Evolutionary conservation across 2,888 invertebrate species (phyloP).

Genomic region (Rhingia campestris): DNA sequence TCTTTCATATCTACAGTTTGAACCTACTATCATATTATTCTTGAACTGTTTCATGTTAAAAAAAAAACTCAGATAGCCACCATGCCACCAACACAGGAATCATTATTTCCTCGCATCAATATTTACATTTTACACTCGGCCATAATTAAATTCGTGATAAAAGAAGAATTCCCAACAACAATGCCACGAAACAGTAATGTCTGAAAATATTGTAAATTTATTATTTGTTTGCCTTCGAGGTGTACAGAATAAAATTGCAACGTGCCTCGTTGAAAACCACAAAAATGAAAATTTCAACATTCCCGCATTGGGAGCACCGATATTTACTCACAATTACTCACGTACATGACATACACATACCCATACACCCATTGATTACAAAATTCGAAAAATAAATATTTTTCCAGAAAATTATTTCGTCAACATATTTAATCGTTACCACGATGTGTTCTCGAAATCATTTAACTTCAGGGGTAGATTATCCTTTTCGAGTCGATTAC

Average conservation of each 20-base stretch:
- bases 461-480: too few relatives aligned
- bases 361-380: background rate
- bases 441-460: background rate
- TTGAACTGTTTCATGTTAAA: too few relatives aligned
- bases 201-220: constrained; percentile 36
- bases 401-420: constrained; percentile 18
- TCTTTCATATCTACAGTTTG: too few relatives aligned
- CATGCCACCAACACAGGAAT: too few relatives aligned
- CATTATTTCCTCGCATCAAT: background rate
- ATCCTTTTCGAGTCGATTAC: too few relatives aligned
- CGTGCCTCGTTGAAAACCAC: constrained; percentile 55
- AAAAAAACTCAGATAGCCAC: too few relatives aligned
- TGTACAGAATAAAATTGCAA: constrained; percentile 65
- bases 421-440: constrained; percentile 3
- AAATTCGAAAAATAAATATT: constrained; percentile 17
- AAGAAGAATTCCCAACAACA: constrained; percentile 23
- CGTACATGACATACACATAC: background rate
- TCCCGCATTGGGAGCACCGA: background rate
- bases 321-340: background rate
- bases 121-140: constrained; percentile 19
- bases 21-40: too few relatives aligned
- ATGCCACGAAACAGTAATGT: background rate
- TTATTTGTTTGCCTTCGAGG: constrained; percentile 40
- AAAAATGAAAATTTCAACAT: constrained; percentile 24
- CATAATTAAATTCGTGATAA: constrained; percentile 55